Conservation (phyloP, 2,797 vertebrate genomes). For the Chaetodon trifasciatus region DNA sequence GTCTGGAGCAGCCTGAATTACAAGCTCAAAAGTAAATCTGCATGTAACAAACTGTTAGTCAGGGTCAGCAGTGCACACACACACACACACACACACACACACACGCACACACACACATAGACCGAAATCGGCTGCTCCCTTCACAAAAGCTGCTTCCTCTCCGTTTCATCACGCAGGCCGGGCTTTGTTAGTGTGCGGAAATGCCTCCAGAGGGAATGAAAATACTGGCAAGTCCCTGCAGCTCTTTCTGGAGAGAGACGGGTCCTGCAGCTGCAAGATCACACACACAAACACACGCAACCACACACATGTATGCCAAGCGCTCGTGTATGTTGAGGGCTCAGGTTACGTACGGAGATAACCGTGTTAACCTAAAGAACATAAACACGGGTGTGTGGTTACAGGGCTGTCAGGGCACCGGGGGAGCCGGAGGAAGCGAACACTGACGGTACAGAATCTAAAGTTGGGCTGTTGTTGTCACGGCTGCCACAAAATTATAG, state of each 20-base stretch:
- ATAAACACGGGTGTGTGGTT: constrained; percentile 82
- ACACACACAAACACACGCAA: constrained; percentile 48
- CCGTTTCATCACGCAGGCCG: constrained; percentile 82
- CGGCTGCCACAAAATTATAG: constrained; percentile 66
- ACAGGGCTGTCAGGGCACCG: constrained; percentile 60
- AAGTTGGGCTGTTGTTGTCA: constrained; percentile 65
- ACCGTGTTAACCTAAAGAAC: constrained; percentile 84
- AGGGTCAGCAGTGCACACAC: constrained; percentile 65
- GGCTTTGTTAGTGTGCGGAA: constrained; percentile 88
- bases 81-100: constrained; percentile 33
- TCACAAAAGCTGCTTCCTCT: constrained; percentile 86
- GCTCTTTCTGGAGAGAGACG: constrained; percentile 74
- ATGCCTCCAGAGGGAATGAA: constrained; percentile 89
- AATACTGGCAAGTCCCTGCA: constrained; percentile 89
- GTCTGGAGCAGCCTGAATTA: constrained; percentile 76
- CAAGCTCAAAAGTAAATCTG: constrained; percentile 79
- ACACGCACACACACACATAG: constrained; percentile 13
- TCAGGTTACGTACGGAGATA: constrained; percentile 81
- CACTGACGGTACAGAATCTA: constrained; percentile 51
- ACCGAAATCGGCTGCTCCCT: constrained; percentile 67
- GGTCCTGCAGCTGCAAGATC: constrained; percentile 78
- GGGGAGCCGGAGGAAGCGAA: constrained; percentile 52
- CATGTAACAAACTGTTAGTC: constrained; percentile 78
- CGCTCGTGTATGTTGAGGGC: constrained; percentile 71
- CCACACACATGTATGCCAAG: constrained; percentile 65